Percentiles rank a stretch among this genome's conserved stretches.
phyloP scores from a whole-genome alignment of 1,140 invertebrate species.

The Mizuhopecten yessoensis region DNA sequence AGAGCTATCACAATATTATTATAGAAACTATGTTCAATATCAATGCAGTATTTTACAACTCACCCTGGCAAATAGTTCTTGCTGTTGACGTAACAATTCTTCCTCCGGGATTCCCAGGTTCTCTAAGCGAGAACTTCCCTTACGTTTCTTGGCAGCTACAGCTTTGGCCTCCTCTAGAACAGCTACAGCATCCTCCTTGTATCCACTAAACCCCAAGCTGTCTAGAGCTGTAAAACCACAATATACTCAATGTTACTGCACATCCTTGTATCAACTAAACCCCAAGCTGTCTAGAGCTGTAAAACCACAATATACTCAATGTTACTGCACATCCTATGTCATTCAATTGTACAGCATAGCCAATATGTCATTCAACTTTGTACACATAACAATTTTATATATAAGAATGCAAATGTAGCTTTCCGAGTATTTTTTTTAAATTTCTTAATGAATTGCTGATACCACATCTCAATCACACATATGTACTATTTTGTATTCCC shows the following conservation, averaged over 20 bases:
- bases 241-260: slow-evolving; percentile 88
- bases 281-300: slow-evolving; percentile 95
- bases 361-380: neutral
- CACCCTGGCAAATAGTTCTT: slow-evolving; percentile 98
- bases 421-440: too few species aligned
- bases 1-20: too few species aligned
- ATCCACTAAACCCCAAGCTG: slow-evolving; percentile 95
- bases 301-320: slow-evolving; percentile 66
- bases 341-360: too few species aligned
- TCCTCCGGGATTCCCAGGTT: slow-evolving; percentile 99
- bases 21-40: too few species aligned
- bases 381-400: too few species aligned
- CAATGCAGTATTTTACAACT: neutral
- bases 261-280: slow-evolving; percentile 95
- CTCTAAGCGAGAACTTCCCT: slow-evolving; percentile 96
- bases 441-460: too few species aligned
- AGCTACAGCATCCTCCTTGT: slow-evolving; percentile 95
- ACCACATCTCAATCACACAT: too few species aligned
- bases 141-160: slow-evolving; percentile 95
- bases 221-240: slow-evolving; percentile 90
- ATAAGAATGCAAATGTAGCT: too few species aligned
- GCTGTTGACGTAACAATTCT: slow-evolving; percentile 97
- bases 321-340: slow-evolving; percentile 93
- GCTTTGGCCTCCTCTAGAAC: slow-evolving; percentile 98
- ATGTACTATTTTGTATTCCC: too few species aligned